Percentiles rank a stretch among this genome's conserved stretches.
phyloP scores from a whole-genome alignment of 1,140 invertebrate genomes.

The Teleopsis dalmanni region DNA sequence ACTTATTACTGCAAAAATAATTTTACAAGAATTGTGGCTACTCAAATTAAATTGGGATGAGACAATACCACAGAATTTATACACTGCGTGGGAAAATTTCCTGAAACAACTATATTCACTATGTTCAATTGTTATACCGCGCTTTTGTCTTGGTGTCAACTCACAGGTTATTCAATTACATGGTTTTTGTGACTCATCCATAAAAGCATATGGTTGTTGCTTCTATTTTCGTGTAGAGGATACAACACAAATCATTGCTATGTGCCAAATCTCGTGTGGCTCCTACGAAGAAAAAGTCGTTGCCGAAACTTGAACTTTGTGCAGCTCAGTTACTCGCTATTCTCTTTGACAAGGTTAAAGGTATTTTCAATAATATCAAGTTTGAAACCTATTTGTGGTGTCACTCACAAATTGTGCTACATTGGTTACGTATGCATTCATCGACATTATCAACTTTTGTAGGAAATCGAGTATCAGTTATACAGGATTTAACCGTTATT shows the following conservation, averaged over 20 bases:
- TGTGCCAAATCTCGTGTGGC: background rate
- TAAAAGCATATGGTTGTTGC: too few species aligned
- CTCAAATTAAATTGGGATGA: conserved; percentile 36
- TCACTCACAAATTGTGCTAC: too few species aligned
- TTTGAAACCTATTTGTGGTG: too few species aligned
- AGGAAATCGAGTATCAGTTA: too few species aligned
- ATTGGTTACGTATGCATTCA: too few species aligned
- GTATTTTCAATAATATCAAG: too few species aligned
- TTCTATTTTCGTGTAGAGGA: background rate
- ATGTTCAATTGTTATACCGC: background rate
- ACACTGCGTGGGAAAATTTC: conserved; percentile 18
- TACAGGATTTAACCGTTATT: too few species aligned
- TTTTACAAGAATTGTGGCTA: conserved; percentile 34
- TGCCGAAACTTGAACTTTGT: background rate
- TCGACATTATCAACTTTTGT: too few species aligned
- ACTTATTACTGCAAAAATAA: conserved; percentile 5
- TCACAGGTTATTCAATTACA: background rate
- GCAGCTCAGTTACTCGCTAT: too few species aligned
- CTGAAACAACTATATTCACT: conserved; percentile 8
- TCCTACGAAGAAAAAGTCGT: background rate
- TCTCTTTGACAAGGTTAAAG: too few species aligned
- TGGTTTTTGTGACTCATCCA: too few species aligned
- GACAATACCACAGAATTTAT: conserved; percentile 18
- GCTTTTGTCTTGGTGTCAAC: background rate
- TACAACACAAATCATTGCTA: background rate